A percentile compares a stretch with the other conserved stretches of the same genome.
phyloP scores from a whole-genome alignment of 2,113 vertebrate species.

The Meleagris gallopavo region DNA sequence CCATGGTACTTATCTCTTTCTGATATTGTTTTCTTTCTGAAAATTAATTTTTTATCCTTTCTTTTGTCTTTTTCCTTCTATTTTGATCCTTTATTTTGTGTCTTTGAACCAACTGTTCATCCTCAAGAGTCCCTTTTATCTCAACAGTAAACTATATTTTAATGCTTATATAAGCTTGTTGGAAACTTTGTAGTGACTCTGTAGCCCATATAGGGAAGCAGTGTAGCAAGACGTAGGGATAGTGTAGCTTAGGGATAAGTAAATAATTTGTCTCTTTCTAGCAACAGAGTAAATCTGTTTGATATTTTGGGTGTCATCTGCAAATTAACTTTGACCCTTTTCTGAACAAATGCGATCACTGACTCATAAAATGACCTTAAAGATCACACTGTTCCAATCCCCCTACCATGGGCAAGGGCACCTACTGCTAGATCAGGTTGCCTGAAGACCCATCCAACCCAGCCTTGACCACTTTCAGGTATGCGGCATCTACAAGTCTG shows the following conservation, averaged over 20 bases:
- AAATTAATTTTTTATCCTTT: slow-evolving; percentile 16
- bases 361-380: neutral
- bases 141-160: neutral
- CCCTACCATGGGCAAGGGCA: neutral
- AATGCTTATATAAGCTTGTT: neutral
- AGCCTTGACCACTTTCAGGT: neutral
- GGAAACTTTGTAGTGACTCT: neutral
- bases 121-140: neutral
- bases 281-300: too few relatives aligned
- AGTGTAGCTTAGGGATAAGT: neutral
- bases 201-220: neutral
- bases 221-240: neutral
- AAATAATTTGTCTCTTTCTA: too few relatives aligned
- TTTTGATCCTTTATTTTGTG: slow-evolving; percentile 16
- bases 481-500: neutral
- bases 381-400: neutral
- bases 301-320: too few relatives aligned
- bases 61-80: neutral
- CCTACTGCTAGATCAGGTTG: neutral
- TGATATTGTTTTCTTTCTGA: neutral
- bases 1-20: neutral
- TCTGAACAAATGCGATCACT: neutral
- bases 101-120: slow-evolving; percentile 1
- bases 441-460: neutral
- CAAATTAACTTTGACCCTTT: too few relatives aligned